Conservation (phyloP, 1,140 invertebrate species). For the Homarus americanus region DNA sequence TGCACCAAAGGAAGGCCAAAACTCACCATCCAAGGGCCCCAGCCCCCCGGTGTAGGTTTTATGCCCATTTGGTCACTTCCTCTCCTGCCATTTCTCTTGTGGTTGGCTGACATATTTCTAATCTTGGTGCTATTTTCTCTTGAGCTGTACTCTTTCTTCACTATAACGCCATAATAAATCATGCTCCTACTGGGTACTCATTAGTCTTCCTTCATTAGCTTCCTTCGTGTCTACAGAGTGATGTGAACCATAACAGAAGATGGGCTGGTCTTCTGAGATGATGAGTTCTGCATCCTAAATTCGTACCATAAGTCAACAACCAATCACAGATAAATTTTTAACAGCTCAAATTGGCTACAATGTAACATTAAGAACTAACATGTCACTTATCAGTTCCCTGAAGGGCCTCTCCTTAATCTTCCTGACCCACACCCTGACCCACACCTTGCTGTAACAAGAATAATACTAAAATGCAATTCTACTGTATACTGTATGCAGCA, state of each 20-base stretch:
- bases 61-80: slow-evolving; percentile 42
- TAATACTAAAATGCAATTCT: slow-evolving; percentile 13
- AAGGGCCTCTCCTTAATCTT: slow-evolving; percentile 21
- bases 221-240: slow-evolving; percentile 59
- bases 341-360: slow-evolving; percentile 16
- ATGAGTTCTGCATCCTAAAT: slow-evolving; percentile 49
- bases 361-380: slow-evolving; percentile 25
- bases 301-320: slow-evolving; percentile 52
- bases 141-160: slow-evolving; percentile 37
- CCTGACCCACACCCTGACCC: slow-evolving; percentile 21
- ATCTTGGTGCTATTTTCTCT: slow-evolving; percentile 39
- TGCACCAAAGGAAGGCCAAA: slow-evolving; percentile 70
- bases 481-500: background rate
- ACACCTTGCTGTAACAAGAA: slow-evolving; percentile 21
- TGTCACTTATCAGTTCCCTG: slow-evolving; percentile 28
- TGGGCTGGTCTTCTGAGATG: slow-evolving; percentile 49
- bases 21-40: slow-evolving; percentile 72
- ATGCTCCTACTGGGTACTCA: slow-evolving; percentile 33
- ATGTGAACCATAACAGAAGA: slow-evolving; percentile 46
- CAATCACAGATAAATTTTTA: slow-evolving; percentile 19
- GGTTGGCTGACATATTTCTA: slow-evolving; percentile 63
- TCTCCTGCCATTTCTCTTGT: slow-evolving; percentile 41
- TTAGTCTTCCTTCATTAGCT: slow-evolving; percentile 34
- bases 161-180: slow-evolving; percentile 29
- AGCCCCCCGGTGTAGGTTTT: slow-evolving; percentile 71